Base-by-base conservation (phyloP, 2,888 invertebrate species). In the Hirtodrosophila alboralis region DNA sequence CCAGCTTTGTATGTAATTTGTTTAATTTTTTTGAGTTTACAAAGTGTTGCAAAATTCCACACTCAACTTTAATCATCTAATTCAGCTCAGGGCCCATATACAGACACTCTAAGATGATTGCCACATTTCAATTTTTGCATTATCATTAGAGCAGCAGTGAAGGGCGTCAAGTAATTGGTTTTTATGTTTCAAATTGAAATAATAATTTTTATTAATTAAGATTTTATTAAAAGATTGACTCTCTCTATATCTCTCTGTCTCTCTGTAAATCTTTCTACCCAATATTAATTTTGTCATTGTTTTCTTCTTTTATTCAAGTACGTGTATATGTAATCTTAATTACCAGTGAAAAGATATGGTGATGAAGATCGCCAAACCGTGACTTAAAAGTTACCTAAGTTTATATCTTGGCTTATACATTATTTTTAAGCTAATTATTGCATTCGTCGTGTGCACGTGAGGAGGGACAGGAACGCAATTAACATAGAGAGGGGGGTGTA, bases 371-470 rank as follows among this genome's bases (percentile, higher is more conserved):
- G 86, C 53, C 62, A 87, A 84, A 85, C 69, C 83, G 84, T 84
- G 83, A 84, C 83, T 76, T 52, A 76, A 71, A 79, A 51, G 71
- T 84, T 84, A 87, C 80, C 86, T 86, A 87, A 87, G 83, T 69
- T 51, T 44, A 36, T 23, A 27, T 10, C 3, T 23, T 23, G 40
- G 52, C 53, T 37, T 31, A 58, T 61, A 43, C 47, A 54, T 54
- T 58, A 49, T 59, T 66, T 63, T 26, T 67, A 56, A 73, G 84
- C 71, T 81, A 86, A 86, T 81, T 86, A 72, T 63, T 57, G 48
- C 60, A 51, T 14, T 49, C 54, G 56, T 37, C 37, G 48, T 40
- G 27, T 26, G 30, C 34, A 10, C 10, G n/a, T n/a, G 27, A 9
- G 40, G 51, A 51, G 48, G 54, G 47, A 51, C 54, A 68, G 58